Evolutionary conservation across 2,888 invertebrate genomes (phyloP), one percentile per base, ranked within the genome.

Genomic region (Anodontia alba): DNA sequence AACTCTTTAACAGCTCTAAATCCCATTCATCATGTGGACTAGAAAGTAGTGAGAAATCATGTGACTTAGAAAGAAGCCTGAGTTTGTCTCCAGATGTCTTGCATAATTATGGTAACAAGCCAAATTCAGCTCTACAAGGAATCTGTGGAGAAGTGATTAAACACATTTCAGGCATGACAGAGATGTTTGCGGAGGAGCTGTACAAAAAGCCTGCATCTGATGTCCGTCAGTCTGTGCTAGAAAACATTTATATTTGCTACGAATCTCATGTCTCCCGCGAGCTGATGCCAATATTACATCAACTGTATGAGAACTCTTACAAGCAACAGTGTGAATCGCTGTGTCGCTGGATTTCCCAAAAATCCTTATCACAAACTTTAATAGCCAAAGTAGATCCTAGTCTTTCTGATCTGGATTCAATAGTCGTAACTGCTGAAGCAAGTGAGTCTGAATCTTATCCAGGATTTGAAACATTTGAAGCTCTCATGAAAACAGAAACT

Each of bases 161-260:
- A 15, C 88, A 89, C 57, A 81, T 87, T 20, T 72, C 69, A 8
- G 71, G 80, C 26, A 84, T 85, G 68, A 74, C 86, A 17, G 49
- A 76, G 20, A 54, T 78, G n/a, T 75, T 89, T 12, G 73, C 81
- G 26, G 46, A 76, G 3, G 78, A 81, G 51, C 42, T 81, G 20
- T 67, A 42, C 29, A 76, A 69, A 10, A 57, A 49, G 3, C 62
- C 81, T 7, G 29, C 54, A 15, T 66, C 51, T n/a, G 67, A 79
- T 23, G 66, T 83, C 29, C 38, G 77, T 38, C 38, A 54, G 43
- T 74, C 62, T 42, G 80, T 75, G 49, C 62, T 73, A 23, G 87
- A 89, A 68, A 92, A 92, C 70, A 81, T 92, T 17, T 92, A 92
- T 88, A 80, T 91, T 57, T 88, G 90, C 51, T 93, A 93, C 78